A percentile compares a stretch with the other conserved stretches of the same genome.
Evolutionary conservation across 2,888 invertebrate species (phyloP).

Genomic region (Acanthosoma haemorrhoidale): DNA sequence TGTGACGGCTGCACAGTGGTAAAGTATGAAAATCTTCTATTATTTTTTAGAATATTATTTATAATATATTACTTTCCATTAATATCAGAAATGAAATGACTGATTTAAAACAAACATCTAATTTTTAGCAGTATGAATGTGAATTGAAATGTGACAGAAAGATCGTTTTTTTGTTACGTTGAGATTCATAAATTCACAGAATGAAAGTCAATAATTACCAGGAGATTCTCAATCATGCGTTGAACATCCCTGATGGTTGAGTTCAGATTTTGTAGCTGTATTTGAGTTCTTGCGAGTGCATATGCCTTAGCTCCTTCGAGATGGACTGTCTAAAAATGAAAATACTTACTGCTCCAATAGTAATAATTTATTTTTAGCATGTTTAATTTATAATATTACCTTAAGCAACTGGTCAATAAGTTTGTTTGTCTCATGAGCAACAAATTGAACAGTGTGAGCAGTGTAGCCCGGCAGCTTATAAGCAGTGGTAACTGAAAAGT

Average conservation of each 20-base stretch:
- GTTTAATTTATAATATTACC: slow-evolving; percentile 24
- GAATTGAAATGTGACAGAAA: too few relatives aligned
- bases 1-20: too few relatives aligned
- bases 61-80: too few relatives aligned
- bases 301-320: slow-evolving; percentile 54
- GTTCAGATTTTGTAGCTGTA: slow-evolving; percentile 42
- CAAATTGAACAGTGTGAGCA: slow-evolving; percentile 27
- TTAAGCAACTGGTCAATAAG: slow-evolving; percentile 37
- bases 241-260: slow-evolving; percentile 9
- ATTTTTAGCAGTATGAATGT: too few relatives aligned
- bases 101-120: too few relatives aligned
- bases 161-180: too few relatives aligned
- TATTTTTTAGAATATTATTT: too few relatives aligned
- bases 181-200: too few relatives aligned
- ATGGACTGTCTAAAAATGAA: slow-evolving; percentile 52
- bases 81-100: too few relatives aligned
- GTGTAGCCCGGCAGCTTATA: slow-evolving; percentile 54
- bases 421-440: slow-evolving; percentile 34
- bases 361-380: neutral
- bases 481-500: slow-evolving; percentile 58
- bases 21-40: too few relatives aligned
- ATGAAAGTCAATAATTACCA: slow-evolving; percentile 20
- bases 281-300: slow-evolving; percentile 53
- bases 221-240: slow-evolving; percentile 9
- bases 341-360: slow-evolving; percentile 11